Conservation (phyloP, 2,888 invertebrate species). For the Azorinus chamasolen region DNA sequence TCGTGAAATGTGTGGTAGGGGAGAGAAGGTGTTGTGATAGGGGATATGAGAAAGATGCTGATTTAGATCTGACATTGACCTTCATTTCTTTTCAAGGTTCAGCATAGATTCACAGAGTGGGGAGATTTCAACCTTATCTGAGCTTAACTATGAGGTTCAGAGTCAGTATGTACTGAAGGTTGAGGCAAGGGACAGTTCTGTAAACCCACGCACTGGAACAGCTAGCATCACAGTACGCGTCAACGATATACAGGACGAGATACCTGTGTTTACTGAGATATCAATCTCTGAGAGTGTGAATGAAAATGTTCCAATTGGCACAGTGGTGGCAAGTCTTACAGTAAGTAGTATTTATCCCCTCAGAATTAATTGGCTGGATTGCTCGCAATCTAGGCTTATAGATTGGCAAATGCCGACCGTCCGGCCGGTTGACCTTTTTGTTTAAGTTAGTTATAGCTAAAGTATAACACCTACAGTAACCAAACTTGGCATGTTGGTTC, state of each 20-base stretch:
- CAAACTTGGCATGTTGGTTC: too few relatives aligned
- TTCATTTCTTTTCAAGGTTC: conserved; percentile 45
- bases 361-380: too few relatives aligned
- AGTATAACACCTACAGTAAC: too few relatives aligned
- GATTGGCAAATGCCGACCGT: too few relatives aligned
- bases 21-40: too few relatives aligned
- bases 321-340: conserved; percentile 57
- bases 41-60: conserved; percentile 15
- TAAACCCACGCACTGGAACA: conserved; percentile 57
- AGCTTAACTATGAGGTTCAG: conserved; percentile 72
- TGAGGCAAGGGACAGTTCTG: conserved; percentile 66
- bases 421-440: too few relatives aligned
- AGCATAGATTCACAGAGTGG: conserved; percentile 45
- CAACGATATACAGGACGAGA: conserved; percentile 79
- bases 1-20: too few relatives aligned
- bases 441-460: too few relatives aligned
- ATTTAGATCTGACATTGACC: conserved; percentile 2
- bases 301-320: conserved; percentile 63
- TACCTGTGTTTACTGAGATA: conserved; percentile 71
- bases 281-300: conserved; percentile 67
- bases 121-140: conserved; percentile 59
- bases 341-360: conserved; percentile 53
- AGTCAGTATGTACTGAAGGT: conserved; percentile 63
- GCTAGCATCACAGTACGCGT: conserved; percentile 69
- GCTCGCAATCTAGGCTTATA: too few relatives aligned